A percentile compares a stretch with the other conserved stretches of the same genome.
Conservation (phyloP, 2,797 vertebrate genomes). For the Anguilla marmorata region DNA sequence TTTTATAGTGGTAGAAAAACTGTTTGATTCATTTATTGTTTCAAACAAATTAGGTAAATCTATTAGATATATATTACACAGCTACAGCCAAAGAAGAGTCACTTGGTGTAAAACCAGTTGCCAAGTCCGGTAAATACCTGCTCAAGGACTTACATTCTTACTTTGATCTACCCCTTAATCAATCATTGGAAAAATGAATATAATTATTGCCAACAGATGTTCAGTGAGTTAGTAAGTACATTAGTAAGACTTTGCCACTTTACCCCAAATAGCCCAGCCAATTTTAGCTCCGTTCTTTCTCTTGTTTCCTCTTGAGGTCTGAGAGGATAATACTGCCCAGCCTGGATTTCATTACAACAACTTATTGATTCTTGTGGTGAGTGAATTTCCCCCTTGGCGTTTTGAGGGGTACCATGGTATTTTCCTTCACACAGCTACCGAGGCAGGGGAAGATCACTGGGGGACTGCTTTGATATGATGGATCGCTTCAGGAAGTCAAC, state of each 20-base stretch:
- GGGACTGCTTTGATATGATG: neutral
- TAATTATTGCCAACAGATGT: neutral
- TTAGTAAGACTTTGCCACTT: neutral
- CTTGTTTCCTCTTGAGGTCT: neutral
- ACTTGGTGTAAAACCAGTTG: too few relatives aligned
- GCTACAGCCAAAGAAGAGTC: too few relatives aligned
- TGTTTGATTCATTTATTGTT: too few relatives aligned
- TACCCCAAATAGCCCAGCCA: neutral
- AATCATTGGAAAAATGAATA: too few relatives aligned
- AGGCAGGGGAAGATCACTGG: neutral
- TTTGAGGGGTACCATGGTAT: neutral
- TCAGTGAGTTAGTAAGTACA: neutral
- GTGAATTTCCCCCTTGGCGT: constrained; percentile 11
- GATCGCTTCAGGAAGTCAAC: neutral
- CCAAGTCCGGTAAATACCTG: too few relatives aligned
- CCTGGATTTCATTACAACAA: constrained; percentile 11
- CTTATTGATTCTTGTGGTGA: constrained; percentile 8
- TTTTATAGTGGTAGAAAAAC: too few relatives aligned
- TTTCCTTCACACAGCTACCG: neutral
- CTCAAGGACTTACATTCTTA: too few relatives aligned
- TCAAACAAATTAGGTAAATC: too few relatives aligned
- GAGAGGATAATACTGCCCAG: neutral
- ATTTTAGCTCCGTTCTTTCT: neutral
- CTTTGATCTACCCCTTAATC: too few relatives aligned
- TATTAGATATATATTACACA: too few relatives aligned